Base-by-base conservation (phyloP, 1,140 invertebrate species). In the Aphelinus certus region DNA sequence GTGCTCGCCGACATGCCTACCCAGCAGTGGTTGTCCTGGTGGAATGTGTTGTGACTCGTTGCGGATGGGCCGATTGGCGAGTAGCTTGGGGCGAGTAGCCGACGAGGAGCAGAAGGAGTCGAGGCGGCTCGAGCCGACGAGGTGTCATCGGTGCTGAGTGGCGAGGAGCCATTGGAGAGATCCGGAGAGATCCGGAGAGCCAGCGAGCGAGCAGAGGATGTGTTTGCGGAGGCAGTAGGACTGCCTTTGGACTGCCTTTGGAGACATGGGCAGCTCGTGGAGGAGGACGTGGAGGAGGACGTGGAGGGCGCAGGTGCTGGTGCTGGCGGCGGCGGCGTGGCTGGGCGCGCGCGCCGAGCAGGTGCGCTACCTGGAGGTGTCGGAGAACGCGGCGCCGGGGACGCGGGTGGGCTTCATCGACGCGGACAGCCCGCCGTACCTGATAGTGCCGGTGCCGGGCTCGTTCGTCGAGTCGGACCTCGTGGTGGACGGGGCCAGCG, bases 391-490 rank as follows among this genome's bases (percentile, higher is more conserved):
- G 47, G 92, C 93, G 4, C 90, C 95, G n/a, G 95, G 94, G 58
- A 95, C 95, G 56, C 91, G 93, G 65, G 95, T 98, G 66, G 96
- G 95, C 9, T 94, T 93, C 82, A 96, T 97, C 76, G 90, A 92
- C 77, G 89, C 90, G 51, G 91, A 92, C 75, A 91, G 90, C 78
- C 94, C 95, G 4, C 95, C 95, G 0, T 97, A 97, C 87, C 90
- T 97, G 56, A 96, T 97, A 63, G 95, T 97, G 3, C 94, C 95
- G 6, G 93, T 95, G 49, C 92, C 92, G 0, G 94, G 95, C 69
- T 94, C 93, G 79, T 92, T 92, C 68, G 95, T 97, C n/a, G 95
- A 97, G 79, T 92, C 92, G 9, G 96, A 97, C 83, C 88, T 99
- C 53, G 89, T 90, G 62, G 95, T 99, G 71, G 95, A 98, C 82